Evolutionary conservation across 2,113 vertebrate species (phyloP).

Genomic region (Malurus elegans): DNA sequence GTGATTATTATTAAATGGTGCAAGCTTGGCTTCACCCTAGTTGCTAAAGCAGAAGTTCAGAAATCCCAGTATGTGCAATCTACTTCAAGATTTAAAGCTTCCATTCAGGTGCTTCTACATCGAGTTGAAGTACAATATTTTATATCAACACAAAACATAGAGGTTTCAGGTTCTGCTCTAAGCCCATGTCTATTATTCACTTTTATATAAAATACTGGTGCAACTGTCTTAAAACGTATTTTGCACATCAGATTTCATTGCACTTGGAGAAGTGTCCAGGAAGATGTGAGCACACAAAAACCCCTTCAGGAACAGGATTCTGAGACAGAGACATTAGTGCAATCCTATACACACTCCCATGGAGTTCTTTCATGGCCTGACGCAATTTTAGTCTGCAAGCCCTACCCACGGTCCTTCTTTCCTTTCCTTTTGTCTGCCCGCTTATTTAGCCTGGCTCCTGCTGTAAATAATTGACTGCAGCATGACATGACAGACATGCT

Average conservation of each 20-base stretch:
- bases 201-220: not conserved
- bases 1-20: not conserved
- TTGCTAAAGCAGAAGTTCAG: not conserved
- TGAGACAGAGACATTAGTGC: not conserved
- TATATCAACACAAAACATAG: not conserved
- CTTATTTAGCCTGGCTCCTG: not conserved
- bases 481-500: not conserved
- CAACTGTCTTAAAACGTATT: not conserved
- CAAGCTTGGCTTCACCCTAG: not conserved
- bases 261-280: not conserved
- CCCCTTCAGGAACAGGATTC: not conserved
- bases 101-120: not conserved
- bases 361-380: not conserved
- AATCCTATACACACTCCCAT: not conserved
- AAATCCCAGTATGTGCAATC: not conserved
- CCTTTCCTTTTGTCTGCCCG: conserved; percentile 34
- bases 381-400: not conserved
- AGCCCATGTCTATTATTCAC: not conserved
- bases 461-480: conserved; percentile 42
- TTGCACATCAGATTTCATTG: not conserved
- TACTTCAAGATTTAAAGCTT: not conserved
- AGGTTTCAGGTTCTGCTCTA: not conserved
- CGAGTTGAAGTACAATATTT: not conserved
- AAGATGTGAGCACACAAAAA: not conserved
- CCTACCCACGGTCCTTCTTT: not conserved